Base-by-base conservation (phyloP, 1,140 invertebrate species). In the Zaprionus africanus region DNA sequence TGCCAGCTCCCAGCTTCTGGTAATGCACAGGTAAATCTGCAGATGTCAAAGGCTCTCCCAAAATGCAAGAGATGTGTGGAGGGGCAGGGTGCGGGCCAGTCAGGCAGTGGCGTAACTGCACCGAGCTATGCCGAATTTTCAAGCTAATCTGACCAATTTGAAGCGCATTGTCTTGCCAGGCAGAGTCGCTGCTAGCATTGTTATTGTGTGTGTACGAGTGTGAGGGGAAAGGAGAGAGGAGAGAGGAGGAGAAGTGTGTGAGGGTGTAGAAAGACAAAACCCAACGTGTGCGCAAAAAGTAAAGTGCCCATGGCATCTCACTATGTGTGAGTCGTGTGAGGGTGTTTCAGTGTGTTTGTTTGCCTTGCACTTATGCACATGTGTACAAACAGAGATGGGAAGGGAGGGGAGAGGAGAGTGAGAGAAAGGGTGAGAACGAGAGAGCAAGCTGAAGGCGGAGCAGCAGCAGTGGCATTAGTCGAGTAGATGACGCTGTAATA, bases 401-500 rank as follows among this genome's bases (percentile, higher is more conserved):
- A 38, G 22, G 9, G 17, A 38, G 22, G 24, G 24, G 24, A 51
- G 41, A 43, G 19, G 46, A 28, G 31, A 34, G 49, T 22, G 28
- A 19, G 15, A 12, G 9, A 34, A 31, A 31, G 2, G 28, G 7
- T 7, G 28, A 31, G 28, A 31, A 31, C 28, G 28, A 19, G 15
- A n/a, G 36, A 59, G 24, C 22, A 9, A 26, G 63, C 13, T 24
- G 43, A 34, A 49, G 46, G 46, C 46, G 46, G 41, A 43, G 41
- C 41, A 43, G 36, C 31, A 61, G 51, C 49, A 46, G 58, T 51
- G 26, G 83, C 56, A 69, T 86, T 76, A 88, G 77, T 84, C 58
- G 85, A 88, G 84, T 90, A 85, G 85, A 85, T 90, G 85, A 85
- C 82, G 82, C 81, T 85, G 86, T 90, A 90, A 90, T 90, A 85